Base-by-base conservation (phyloP, 2,797 vertebrate species). In the Miichthys miiuy region DNA sequence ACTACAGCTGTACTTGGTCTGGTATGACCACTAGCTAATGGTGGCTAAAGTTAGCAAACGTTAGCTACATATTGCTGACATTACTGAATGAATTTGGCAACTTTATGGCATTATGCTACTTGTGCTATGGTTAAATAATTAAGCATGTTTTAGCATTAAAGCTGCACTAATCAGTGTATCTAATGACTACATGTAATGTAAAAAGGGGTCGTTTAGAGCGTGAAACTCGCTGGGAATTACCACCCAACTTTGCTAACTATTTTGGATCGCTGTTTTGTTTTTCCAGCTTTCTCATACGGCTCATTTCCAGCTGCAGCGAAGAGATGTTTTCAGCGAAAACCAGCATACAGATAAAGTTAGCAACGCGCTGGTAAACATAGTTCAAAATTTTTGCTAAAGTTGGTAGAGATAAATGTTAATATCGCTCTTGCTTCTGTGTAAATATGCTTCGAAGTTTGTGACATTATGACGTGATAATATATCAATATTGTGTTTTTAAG, bases 101-200 rank as follows among this genome's bases (percentile, higher is more conserved):
- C 27, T 74, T 30, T 44, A 71, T 50, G 30, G 55, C 52, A 41
- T 72, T 66, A 54, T 52, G 56, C 14, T 58, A 30, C 13, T 55
- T 42, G 14, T 54, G 42, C 48, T 41, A 61, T 8, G 2, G 10
- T 20, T 27, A 9, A 14, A 48, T 9, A 38, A 38, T 38, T 38
- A 2, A 9, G 34, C 1, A 1, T 34, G 14, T 71, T 46, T 72
- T 25, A 21, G 16, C 55, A 41, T 67, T 50, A 20, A 62, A 44
- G 27, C 41, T 65, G 21, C 54, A 52, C 5, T 46, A 27, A 13
- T 68, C 1, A 34, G 25, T n/a, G 46, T 6, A 6, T 50, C 51
- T 17, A 5, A 57, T 13, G 30, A 60, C 14, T 20, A 7, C 12
- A 41, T 25, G 13, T 42, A 12, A 60, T 20, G 12, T 51, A 18